Evolutionary conservation across 2,797 vertebrate species (phyloP), one percentile per base, ranked within the genome.

Genomic region (Anniella stebbinsi): DNA sequence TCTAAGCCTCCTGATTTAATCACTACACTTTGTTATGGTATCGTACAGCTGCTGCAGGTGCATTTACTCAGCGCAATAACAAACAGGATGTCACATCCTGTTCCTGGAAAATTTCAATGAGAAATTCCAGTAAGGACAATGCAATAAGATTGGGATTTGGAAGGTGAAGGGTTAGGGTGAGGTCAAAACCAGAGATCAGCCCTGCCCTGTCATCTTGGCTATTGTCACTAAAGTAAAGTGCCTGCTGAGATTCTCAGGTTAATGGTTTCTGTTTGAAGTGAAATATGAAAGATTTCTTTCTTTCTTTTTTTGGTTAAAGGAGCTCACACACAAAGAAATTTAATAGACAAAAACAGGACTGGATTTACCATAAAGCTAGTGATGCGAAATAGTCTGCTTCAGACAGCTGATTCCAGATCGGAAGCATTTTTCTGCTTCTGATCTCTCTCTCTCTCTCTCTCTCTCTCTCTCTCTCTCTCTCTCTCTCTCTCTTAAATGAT

Each of bases 51-150:
- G 60, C 60, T 45, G 60, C 85, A 87, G 80, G 60, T 87, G 57
- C 86, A 67, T 90, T 77, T 83, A 87, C 87, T 83, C 60, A 83
- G 51, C 36, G 57, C 2, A 8, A n/a, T 80, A 69, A 36, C 80
- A 83, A 87, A n/a, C 80, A 90, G 89, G 89, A 90, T 90, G 63
- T 67, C 17, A 17, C 45, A 83, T 87, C 80, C 85, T 87, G 85
- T 83, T 90, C 80, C 72, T 45, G 60, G n/a, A 82, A 76, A 85
- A 77, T 60, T 83, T 45, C 73, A 69, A 83, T 83, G 72, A 87
- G 70, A 87, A 87, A 90, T 76, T 83, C 70, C 72, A 87, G 89
- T 54, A 69, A 57, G 2, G 66, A 77, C 70, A 77, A 90, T 87
- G 80, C 48, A 66, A 69, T 83, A 51, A 90, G 18, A 83, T 83